A percentile compares a stretch with the other conserved stretches of the same genome.
phyloP scores from a whole-genome alignment of 2,113 vertebrate genomes.

The Protomyctophum bolini region DNA sequence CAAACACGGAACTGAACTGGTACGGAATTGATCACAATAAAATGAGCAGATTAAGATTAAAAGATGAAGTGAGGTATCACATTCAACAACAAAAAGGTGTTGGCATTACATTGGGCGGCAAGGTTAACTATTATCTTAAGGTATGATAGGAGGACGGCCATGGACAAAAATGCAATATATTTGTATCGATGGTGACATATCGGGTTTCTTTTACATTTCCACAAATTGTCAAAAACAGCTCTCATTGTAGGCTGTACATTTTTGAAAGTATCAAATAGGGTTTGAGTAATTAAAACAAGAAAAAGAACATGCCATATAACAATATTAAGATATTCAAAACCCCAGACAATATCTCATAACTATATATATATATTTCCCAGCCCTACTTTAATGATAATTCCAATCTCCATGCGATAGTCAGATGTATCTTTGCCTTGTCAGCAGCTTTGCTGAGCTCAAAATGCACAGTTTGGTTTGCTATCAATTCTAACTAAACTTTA shows the following conservation, averaged over 20 bases:
- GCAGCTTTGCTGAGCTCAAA: slow-evolving; percentile 4
- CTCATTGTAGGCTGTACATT: neutral
- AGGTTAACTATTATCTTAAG: neutral
- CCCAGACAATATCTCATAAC: too few species aligned
- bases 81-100: slow-evolving; percentile 6
- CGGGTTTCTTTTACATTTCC: too few species aligned
- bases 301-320: too few species aligned
- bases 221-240: neutral
- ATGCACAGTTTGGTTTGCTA: slow-evolving; percentile 13
- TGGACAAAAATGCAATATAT: too few species aligned
- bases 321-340: too few species aligned
- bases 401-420: slow-evolving; percentile 13
- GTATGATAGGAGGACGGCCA: too few species aligned
- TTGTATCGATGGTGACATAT: too few species aligned
- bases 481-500: too few species aligned
- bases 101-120: slow-evolving; percentile 37
- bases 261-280: too few species aligned
- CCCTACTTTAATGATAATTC: neutral
- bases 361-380: too few species aligned
- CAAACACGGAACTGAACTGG: too few species aligned
- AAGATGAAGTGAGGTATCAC: slow-evolving; percentile 48
- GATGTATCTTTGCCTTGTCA: slow-evolving; percentile 1
- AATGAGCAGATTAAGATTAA: slow-evolving; percentile 2
- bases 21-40: neutral
- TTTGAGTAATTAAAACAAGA: too few species aligned